Evolutionary conservation across 2,888 invertebrate genomes (phyloP), one percentile per base, ranked within the genome.

Genomic region (Periphyllus acericola): DNA sequence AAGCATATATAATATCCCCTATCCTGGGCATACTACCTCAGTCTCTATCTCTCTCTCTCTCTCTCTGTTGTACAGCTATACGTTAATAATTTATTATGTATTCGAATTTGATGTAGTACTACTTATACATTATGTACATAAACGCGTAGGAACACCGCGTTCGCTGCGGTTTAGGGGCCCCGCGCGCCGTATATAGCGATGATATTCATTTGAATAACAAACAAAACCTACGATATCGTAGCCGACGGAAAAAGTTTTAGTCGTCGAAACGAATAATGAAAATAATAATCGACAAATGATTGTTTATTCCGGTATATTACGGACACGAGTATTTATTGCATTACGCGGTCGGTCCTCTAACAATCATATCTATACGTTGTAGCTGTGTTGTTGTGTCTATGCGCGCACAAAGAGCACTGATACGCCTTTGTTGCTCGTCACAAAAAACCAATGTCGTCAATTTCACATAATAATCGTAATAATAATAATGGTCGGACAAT

Each of bases 371-470:
- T 46, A 46, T 46, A 5, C 11, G n/a, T n/a, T n/a, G n/a, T n/a
- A n/a, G n/a, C n/a, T n/a, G n/a, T n/a, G n/a, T n/a, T n/a, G n/a
- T n/a, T 46, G 46, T 46, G 14, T 8, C 14, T 46, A 9, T 46
- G 11, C 40, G 8, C 40, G 40, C 40, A 8, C 5, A 9, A 40
- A 3, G 40, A 40, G 40, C 36, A 36, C 4, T 36, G 36, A 6
- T n/a, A n/a, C 21, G 21, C 21, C 60, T 21, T 60, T 60, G 60
- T 60, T n/a, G 55, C 55, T 11, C 55, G 55, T 60, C 55, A 4
- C 46, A 29, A n/a, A 29, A 68, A 68, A 25, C 29, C 66, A n/a
- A 40, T 66, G 80, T 80, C 66, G 80, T 81, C 34, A 81, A 66
- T 81, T 60, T 80, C 66, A 80, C 79, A 68, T 66, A 25, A 52